Evolutionary conservation across 2,797 vertebrate species (phyloP), one percentile per base, ranked within the genome.

Genomic region (Dendrocincla fuliginosa): DNA sequence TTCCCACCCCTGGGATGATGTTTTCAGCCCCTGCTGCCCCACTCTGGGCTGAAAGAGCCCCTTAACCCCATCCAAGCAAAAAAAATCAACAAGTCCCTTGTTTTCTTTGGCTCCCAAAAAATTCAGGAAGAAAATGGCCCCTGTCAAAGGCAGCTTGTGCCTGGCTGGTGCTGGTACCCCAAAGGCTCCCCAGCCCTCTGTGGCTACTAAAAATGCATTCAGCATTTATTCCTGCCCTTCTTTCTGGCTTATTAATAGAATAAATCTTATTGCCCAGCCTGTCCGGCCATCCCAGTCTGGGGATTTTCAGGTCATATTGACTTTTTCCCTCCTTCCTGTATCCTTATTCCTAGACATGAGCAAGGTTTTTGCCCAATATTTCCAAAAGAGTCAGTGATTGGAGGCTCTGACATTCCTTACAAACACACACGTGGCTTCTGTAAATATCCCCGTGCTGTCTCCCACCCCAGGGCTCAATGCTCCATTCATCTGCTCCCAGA

Each of bases 291-390:
- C 68, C 53, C 74, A 20, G 88, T 3, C 79, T 70, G 89, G 90
- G 93, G 84, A 89, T 88, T 93, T 93, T 95, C 69, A 95, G 95
- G 95, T 96, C 96, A 96, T 94, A 91, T 94, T 95, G 95, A 91
- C 93, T 91, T 70, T 89, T 87, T 60, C 52, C 61, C 60, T 89
- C 67, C 68, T 74, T 84, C 78, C 89, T 52, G 35, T 32, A 53
- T 41, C 83, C 74, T 86, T 77, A 18, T 92, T 88, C 74, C 86
- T 93, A 93, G 94, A 95, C 88, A 71, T 16, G 89, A 89, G 89
- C 55, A 28, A 68, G 44, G 33, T 3, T 35, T 57, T 35, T 63
- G 25, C 70, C 70, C 3, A 39, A 28, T 46, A 8, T 76, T 91
- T 74, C 87, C 81, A 88, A 61, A 74, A 73, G 47, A 37, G 35